These are phyloP conservation scores for Apamea epomidion DNA, from an alignment of 2,888 invertebrate genomes.

Conservation along the genomic window DNA sequence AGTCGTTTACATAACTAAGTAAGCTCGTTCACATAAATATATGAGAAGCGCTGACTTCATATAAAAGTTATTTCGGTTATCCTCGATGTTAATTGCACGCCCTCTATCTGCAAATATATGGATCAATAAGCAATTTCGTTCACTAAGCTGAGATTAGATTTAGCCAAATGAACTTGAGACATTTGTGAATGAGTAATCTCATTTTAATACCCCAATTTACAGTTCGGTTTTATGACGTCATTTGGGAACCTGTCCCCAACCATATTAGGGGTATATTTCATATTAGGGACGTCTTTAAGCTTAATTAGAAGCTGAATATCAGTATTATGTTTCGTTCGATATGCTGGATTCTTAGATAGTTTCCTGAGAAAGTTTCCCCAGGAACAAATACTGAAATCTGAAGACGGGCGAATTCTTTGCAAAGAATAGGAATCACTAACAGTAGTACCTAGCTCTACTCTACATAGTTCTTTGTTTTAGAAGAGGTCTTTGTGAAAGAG, in stretches of 20 bases:
- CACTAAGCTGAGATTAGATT: conserved; percentile 26
- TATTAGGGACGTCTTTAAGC: neutral
- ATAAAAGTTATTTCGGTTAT: conserved; percentile 32
- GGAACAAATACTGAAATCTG: neutral
- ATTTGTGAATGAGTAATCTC: conserved; percentile 18
- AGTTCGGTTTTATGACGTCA: conserved; percentile 17
- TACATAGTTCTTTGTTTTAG: neutral
- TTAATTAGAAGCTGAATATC: conserved; percentile 1
- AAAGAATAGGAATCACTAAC: neutral
- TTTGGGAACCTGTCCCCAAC: neutral
- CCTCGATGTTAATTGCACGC: conserved; percentile 3
- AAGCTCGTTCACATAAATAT: conserved; percentile 22
- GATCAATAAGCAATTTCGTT: conserved; percentile 37
- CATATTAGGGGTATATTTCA: conserved; percentile 6
- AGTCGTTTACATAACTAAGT: conserved; percentile 27
- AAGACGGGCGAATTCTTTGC: neutral
- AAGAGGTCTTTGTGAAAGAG: neutral
- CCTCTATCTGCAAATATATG: conserved; percentile 16
- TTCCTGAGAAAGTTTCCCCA: neutral
- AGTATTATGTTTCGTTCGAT: neutral
- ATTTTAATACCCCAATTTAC: conserved; percentile 34
- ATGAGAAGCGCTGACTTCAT: conserved; percentile 22
- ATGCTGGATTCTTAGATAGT: neutral
- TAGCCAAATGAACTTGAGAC: conserved; percentile 6
- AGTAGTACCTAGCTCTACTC: neutral